Conservation (phyloP, 2,797 vertebrate species). For the Chaunax sp. region DNA sequence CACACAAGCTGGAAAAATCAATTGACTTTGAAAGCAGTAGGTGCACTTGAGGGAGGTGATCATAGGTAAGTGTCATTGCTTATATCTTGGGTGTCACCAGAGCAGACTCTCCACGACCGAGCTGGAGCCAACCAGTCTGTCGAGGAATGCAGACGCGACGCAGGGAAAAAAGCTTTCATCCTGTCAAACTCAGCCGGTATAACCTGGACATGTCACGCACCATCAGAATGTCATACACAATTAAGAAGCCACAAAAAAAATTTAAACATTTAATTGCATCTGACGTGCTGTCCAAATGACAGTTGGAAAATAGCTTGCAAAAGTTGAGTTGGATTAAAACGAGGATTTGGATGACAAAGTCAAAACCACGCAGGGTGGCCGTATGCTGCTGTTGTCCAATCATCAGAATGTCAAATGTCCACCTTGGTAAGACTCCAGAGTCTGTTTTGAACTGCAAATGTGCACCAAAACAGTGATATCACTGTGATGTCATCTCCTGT, state of each 20-base stretch:
- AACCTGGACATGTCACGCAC: slow-evolving; percentile 29
- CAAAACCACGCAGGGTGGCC: no score
- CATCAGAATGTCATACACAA: slow-evolving; percentile 17
- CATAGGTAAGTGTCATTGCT: slow-evolving; percentile 63
- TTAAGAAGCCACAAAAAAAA: slow-evolving; percentile 1
- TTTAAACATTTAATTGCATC: slow-evolving; percentile 8
- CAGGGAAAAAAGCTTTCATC: slow-evolving; percentile 33
- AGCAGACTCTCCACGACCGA: slow-evolving; percentile 66
- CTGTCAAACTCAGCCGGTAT: slow-evolving; percentile 46
- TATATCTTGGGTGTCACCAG: slow-evolving; percentile 77
- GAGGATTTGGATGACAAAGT: no score
- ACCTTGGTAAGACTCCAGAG: background rate
- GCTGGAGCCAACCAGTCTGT: slow-evolving; percentile 80
- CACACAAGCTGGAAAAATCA: slow-evolving; percentile 36
- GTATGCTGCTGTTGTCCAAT: no score
- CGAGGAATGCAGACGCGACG: slow-evolving; percentile 64
- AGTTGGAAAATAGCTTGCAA: background rate
- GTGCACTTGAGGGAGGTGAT: slow-evolving; percentile 55
- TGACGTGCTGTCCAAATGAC: background rate
- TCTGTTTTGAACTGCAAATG: background rate
- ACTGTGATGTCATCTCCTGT: background rate
- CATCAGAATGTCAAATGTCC: no score
- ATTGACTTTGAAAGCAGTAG: slow-evolving; percentile 68
- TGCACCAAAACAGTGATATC: background rate
- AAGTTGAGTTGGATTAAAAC: background rate